phyloP scores from a whole-genome alignment of 2,888 invertebrate genomes.

The Volucella bombylans region DNA sequence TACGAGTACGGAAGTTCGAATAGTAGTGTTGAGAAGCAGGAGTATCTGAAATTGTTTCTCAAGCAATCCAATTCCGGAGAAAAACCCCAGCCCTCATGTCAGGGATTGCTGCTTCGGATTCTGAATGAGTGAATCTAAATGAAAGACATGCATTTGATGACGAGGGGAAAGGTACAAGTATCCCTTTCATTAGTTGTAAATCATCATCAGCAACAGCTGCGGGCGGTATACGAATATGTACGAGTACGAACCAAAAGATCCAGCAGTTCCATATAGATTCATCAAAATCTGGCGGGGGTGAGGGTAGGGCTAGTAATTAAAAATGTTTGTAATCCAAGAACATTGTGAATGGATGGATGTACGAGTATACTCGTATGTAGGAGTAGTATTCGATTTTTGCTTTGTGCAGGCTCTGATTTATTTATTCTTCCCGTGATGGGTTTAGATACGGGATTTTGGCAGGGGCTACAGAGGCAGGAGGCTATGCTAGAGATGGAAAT shows the following conservation, averaged over 20 bases:
- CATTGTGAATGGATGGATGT: conserved; percentile 13
- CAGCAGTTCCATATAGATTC: too few relatives aligned
- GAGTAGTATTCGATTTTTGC: conserved; percentile 1
- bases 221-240: conserved; percentile 32
- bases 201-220: conserved; percentile 70
- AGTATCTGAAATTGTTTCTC: conserved; percentile 43
- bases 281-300: neutral
- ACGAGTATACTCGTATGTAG: too few relatives aligned
- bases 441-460: neutral
- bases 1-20: conserved; percentile 26
- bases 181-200: conserved; percentile 44
- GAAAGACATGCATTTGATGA: conserved; percentile 28
- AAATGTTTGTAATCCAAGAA: conserved; percentile 47
- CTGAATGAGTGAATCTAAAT: conserved; percentile 31
- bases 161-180: conserved; percentile 24
- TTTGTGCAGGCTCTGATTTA: conserved; percentile 1
- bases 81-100: conserved; percentile 40
- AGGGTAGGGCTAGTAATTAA: conserved; percentile 48
- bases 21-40: neutral
- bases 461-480: neutral
- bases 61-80: conserved; percentile 9
- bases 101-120: conserved; percentile 1
- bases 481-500: neutral
- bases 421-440: conserved; percentile 24
- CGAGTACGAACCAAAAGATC: too few relatives aligned